These are phyloP conservation scores for Diaphora mendica DNA, from an alignment of 2,888 invertebrate species.

Conservation along the genomic window DNA sequence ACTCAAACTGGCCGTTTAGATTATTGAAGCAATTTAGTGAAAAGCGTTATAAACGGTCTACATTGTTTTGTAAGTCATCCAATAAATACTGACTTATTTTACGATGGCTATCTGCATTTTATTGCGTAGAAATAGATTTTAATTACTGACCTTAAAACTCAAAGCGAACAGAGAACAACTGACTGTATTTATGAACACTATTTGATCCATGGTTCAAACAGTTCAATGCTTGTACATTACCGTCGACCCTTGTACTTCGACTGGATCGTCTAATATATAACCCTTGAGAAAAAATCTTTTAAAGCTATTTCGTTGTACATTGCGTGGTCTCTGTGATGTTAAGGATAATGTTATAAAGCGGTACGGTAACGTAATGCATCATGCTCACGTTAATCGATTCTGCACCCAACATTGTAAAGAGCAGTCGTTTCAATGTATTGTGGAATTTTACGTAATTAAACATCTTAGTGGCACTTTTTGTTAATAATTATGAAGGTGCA, in stretches of 20 bases:
- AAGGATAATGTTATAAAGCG: background rate
- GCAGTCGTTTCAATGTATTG: constrained; percentile 61
- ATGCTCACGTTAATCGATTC: constrained; percentile 31
- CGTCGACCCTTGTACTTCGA: constrained; percentile 17
- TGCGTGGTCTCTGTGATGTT: constrained; percentile 8
- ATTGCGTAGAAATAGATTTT: constrained; percentile 72
- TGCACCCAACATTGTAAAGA: constrained; percentile 56
- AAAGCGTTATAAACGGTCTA: background rate
- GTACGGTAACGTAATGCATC: constrained; percentile 31
- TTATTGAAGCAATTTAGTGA: background rate
- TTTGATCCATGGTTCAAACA: constrained; percentile 69
- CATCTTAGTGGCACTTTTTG: constrained; percentile 79
- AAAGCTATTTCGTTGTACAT: constrained; percentile 22
- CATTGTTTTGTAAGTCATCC: background rate
- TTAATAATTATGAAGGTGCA: constrained; percentile 65
- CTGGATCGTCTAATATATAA: background rate
- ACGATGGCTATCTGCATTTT: constrained; percentile 55
- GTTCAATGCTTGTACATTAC: constrained; percentile 62
- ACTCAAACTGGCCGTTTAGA: background rate
- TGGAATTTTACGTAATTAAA: constrained; percentile 83
- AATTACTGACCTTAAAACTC: constrained; percentile 68
- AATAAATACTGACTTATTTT: constrained; percentile 29
- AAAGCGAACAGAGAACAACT: constrained; percentile 55
- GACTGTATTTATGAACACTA: constrained; percentile 60
- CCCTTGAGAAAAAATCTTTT: background rate